Conservation (phyloP, 2,113 vertebrate genomes). For the Pluvianellus socialis region DNA sequence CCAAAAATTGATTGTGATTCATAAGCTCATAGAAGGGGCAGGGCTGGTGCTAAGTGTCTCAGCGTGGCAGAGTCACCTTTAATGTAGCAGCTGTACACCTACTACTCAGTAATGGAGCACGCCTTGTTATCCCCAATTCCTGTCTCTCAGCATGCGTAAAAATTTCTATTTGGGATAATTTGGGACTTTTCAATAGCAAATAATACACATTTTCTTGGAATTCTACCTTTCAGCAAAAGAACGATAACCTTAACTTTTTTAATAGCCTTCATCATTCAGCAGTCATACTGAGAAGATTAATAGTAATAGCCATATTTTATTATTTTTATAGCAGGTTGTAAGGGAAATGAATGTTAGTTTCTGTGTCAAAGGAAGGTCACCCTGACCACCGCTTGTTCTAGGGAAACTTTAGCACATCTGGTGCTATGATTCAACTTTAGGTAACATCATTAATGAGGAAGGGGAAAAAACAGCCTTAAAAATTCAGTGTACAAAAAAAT, state of each 20-base stretch:
- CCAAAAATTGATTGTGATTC: constrained; percentile 8
- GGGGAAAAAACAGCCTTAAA: neutral
- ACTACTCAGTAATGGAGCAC: neutral
- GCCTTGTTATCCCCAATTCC: neutral
- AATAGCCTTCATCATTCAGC: neutral
- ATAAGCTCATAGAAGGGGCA: neutral
- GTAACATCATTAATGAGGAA: neutral
- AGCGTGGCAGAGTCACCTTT: neutral
- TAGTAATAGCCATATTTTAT: constrained; percentile 2
- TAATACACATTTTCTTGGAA: neutral
- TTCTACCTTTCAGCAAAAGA: neutral
- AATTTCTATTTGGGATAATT: neutral
- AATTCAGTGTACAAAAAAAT: neutral
- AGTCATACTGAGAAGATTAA: neutral
- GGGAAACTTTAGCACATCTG: neutral
- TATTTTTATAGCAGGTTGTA: constrained; percentile 46
- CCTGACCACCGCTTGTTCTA: neutral
- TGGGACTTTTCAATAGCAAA: neutral
- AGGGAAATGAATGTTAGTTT: constrained; percentile 42
- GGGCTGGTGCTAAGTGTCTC: neutral
- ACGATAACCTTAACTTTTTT: neutral
- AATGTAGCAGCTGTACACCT: neutral
- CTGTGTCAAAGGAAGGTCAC: constrained; percentile 45
- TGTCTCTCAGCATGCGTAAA: neutral
- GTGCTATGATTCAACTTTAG: neutral